These are phyloP conservation scores for Eulithis testata DNA, from an alignment of 2,888 invertebrate species.

Conservation along the genomic window DNA sequence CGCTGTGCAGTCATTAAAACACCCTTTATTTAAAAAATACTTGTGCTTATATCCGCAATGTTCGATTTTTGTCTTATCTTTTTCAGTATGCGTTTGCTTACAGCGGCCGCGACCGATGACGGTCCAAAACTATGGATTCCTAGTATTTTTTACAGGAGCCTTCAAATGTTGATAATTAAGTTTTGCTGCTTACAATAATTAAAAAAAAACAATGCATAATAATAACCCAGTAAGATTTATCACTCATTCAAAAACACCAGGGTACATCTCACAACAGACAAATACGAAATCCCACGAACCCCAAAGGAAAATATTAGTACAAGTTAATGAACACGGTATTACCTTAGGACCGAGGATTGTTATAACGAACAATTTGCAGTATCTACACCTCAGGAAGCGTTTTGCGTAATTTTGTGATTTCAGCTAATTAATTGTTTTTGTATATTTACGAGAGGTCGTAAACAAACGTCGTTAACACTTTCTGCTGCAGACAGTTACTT, in stretches of 20 bases:
- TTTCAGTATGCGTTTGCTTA: no score
- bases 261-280: constrained; percentile 36
- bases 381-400: constrained; percentile 32
- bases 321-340: constrained; percentile 54
- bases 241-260: neutral
- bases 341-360: constrained; percentile 44
- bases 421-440: constrained; percentile 38
- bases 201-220: neutral
- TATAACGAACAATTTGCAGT: constrained; percentile 44
- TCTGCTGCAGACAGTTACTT: constrained; percentile 23
- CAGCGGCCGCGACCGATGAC: no score
- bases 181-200: no score
- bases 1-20: no score
- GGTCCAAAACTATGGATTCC: no score
- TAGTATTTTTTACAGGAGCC: no score
- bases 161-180: no score
- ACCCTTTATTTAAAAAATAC: no score
- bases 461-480: constrained; percentile 25
- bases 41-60: no score
- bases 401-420: constrained; percentile 32
- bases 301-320: constrained; percentile 55
- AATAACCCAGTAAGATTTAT: neutral
- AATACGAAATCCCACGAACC: constrained; percentile 52
- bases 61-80: no score
- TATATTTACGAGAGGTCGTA: constrained; percentile 26